These are phyloP conservation scores for Trochalopteron elliotii DNA, from an alignment of 2,113 vertebrate species.

Conservation along the genomic window DNA sequence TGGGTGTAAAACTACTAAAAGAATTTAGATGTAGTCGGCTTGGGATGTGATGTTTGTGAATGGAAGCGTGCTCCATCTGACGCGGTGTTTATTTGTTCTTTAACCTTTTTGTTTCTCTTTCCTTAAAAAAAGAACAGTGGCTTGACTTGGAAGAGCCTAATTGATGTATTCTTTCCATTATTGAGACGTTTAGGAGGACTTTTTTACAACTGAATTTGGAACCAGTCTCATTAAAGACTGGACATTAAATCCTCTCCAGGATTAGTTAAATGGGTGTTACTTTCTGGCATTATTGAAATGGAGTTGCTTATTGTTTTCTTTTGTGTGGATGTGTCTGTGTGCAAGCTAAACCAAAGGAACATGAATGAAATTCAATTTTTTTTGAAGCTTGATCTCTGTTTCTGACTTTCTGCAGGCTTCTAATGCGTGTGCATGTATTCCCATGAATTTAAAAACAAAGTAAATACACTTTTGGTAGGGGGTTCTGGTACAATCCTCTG, in stretches of 20 bases:
- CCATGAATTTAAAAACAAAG: neutral
- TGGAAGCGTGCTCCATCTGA: neutral
- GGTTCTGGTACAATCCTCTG: neutral
- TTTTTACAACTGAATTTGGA: neutral
- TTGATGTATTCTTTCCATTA: neutral
- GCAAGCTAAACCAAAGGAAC: neutral
- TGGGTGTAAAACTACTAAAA: neutral
- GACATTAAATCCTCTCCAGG: neutral
- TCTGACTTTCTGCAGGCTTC: neutral
- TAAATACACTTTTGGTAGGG: neutral
- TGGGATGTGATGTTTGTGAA: neutral
- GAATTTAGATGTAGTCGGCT: neutral
- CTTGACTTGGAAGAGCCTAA: neutral
- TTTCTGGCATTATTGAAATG: neutral
- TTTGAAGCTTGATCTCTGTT: neutral
- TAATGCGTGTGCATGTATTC: neutral
- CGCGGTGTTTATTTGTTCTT: accelerated
- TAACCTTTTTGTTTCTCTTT: neutral
- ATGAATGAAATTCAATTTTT: neutral
- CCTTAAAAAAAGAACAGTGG: neutral
- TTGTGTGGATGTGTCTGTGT: neutral
- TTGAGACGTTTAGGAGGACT: neutral
- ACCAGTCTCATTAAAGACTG: neutral
- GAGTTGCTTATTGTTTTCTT: neutral
- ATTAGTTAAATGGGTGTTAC: neutral